A percentile compares a stretch with the other conserved stretches of the same genome.
phyloP scores from a whole-genome alignment of 1,140 invertebrate species.

The Sycophaga agraensis region DNA sequence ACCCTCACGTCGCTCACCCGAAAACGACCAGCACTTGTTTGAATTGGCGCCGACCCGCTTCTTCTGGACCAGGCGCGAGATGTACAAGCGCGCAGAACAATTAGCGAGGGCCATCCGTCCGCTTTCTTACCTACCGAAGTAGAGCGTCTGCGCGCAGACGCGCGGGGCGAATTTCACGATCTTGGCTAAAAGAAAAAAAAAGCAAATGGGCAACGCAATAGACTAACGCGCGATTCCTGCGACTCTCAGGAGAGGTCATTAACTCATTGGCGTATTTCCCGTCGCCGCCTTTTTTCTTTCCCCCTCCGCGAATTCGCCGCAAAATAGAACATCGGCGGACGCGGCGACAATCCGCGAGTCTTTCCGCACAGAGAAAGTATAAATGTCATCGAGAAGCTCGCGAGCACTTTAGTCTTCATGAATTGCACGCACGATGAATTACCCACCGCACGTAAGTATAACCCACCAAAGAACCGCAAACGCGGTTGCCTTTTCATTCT shows the following conservation, averaged over 20 bases:
- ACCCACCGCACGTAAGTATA: constrained; percentile 44
- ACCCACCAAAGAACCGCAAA: no score
- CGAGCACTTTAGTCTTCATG: constrained; percentile 45
- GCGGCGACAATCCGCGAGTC: constrained; percentile 17
- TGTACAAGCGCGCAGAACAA: no score
- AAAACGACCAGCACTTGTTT: no score
- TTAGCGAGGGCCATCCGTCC: not conserved
- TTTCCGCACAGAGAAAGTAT: constrained; percentile 45
- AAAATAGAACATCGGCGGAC: not conserved
- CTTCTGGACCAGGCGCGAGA: no score
- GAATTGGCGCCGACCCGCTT: not conserved
- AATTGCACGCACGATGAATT: constrained; percentile 46
- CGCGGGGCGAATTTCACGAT: no score
- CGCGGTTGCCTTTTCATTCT: no score
- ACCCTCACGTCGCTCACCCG: no score
- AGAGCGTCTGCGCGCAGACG: not conserved
- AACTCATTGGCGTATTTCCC: constrained; percentile 29
- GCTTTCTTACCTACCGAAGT: not conserved
- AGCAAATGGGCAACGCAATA: not conserved
- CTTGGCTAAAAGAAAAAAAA: not conserved
- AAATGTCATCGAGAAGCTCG: constrained; percentile 44
- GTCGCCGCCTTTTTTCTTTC: constrained; percentile 14
- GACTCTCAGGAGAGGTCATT: constrained; percentile 11
- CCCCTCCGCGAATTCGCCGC: no score
- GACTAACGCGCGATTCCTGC: constrained; percentile 20